Evolutionary conservation across 1,140 invertebrate genomes (phyloP).

Genomic region (Glossosoma conforme): DNA sequence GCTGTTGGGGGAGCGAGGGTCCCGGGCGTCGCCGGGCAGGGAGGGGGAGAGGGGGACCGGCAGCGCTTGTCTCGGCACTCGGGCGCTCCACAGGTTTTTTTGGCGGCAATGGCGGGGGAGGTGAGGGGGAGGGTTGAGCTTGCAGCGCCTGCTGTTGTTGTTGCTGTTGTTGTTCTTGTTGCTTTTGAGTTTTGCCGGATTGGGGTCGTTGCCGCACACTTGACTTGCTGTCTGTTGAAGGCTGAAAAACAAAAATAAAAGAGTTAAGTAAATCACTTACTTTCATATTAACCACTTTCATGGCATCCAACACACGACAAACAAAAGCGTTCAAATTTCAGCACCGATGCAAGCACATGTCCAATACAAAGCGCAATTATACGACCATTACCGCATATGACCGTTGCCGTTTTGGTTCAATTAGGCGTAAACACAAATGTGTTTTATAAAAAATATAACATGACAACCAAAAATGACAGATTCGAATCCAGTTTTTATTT

Average conservation of each 20-base stretch:
- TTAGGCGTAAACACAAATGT: no score
- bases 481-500: no score
- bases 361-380: no score
- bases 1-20: slow-evolving; percentile 47
- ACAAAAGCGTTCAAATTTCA: no score
- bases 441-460: no score
- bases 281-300: no score
- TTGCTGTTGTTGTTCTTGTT: slow-evolving; percentile 52
- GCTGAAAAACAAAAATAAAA: slow-evolving; percentile 16
- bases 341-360: no score
- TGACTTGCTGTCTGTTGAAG: slow-evolving; percentile 27
- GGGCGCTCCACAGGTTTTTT: slow-evolving; percentile 59
- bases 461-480: no score
- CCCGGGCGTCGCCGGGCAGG: slow-evolving; percentile 52
- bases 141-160: slow-evolving; percentile 39
- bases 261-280: no score
- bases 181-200: slow-evolving; percentile 49
- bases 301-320: no score
- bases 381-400: no score
- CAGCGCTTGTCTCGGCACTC: slow-evolving; percentile 34
- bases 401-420: no score
- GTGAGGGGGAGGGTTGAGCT: slow-evolving; percentile 54
- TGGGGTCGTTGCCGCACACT: slow-evolving; percentile 40
- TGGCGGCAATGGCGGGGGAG: slow-evolving; percentile 79
- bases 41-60: slow-evolving; percentile 61